These are phyloP conservation scores for Lasaia peninsularis DNA, from an alignment of 1,140 invertebrate genomes.

Conservation along the genomic window DNA sequence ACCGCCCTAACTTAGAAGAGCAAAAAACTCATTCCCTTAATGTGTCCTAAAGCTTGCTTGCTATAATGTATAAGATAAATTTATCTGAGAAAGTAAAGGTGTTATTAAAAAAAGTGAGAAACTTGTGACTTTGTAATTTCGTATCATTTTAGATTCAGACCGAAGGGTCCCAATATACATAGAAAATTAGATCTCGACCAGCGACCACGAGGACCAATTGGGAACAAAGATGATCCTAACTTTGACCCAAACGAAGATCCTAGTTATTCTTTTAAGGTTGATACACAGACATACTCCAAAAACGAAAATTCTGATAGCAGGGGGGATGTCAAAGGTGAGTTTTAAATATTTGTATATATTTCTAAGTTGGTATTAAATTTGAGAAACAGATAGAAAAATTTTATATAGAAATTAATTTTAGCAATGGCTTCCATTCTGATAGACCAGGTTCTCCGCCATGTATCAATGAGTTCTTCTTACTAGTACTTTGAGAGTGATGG, in stretches of 20 bases:
- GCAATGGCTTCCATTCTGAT: no score
- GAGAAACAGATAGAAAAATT: no score
- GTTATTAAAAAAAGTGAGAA: conserved; percentile 12
- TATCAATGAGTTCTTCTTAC: no score
- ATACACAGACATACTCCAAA: conserved; percentile 81
- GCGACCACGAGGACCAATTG: conserved; percentile 78
- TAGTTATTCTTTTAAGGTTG: conserved; percentile 82
- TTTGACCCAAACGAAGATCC: conserved; percentile 85
- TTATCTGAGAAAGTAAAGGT: neutral
- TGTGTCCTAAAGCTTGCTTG: no score
- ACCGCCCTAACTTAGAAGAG: no score
- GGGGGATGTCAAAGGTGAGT: conserved; percentile 78
- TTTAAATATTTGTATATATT: neutral
- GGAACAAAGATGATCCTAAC: conserved; percentile 81
- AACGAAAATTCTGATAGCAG: conserved; percentile 80
- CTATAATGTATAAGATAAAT: no score
- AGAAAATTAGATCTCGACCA: conserved; percentile 84
- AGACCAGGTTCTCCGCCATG: no score
- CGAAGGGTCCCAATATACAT: conserved; percentile 82
- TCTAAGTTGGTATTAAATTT: no score
- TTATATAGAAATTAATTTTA: no score
- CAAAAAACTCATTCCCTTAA: no score
- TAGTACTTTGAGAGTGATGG: no score
- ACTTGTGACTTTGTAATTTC: conserved; percentile 10
- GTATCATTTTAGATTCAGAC: conserved; percentile 75